phyloP scores from a whole-genome alignment of 2,797 vertebrate species.

The Chloroceryle amazona region DNA sequence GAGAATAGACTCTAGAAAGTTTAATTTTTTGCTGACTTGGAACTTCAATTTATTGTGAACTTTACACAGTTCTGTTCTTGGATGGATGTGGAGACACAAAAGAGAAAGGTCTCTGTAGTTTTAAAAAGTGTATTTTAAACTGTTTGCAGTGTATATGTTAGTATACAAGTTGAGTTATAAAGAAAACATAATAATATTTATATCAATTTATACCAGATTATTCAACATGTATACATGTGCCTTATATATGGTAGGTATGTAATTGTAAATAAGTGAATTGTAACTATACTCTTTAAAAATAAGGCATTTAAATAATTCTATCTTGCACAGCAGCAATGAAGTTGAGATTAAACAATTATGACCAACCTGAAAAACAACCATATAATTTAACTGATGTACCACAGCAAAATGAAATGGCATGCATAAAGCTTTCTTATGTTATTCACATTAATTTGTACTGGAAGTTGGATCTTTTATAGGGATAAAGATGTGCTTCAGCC shows the following conservation, averaged over 20 bases:
- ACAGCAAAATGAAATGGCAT: background rate
- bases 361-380: background rate
- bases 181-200: background rate
- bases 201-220: background rate
- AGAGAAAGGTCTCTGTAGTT: background rate
- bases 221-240: background rate
- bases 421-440: background rate
- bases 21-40: slow-evolving; percentile 18
- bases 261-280: background rate
- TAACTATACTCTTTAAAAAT: background rate
- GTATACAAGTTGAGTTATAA: background rate
- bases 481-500: background rate
- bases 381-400: background rate
- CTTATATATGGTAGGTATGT: background rate
- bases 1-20: background rate
- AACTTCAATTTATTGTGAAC: background rate
- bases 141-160: background rate
- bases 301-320: background rate
- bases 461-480: background rate
- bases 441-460: background rate
- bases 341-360: background rate
- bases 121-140: background rate
- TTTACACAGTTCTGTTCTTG: background rate
- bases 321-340: background rate
- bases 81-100: background rate